Base-by-base conservation (phyloP, 2,888 invertebrate genomes). In the Agrochola macilenta region DNA sequence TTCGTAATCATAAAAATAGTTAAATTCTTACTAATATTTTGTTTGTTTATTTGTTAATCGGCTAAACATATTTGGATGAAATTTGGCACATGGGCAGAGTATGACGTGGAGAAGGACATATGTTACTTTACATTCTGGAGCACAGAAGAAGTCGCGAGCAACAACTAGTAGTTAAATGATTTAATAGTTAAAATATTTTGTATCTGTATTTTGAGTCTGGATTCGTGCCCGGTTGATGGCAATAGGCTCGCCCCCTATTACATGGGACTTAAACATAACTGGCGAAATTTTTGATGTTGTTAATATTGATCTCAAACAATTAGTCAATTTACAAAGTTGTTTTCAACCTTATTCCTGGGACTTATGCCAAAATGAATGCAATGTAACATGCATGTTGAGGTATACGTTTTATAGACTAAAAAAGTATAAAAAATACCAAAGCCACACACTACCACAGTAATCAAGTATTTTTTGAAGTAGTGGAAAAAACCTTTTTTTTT, bases 301-400 rank as follows among this genome's bases (percentile, higher is more conserved):
- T 23, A 26, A 54, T n/a, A n/a, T 54, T 52, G 52, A 77, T 63
- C 61, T 75, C 52, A 30, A 35, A 52, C 7, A 54, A 39, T 4
- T 52, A 75, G 20, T 65, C n/a, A 26, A 54, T 65, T 54, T 65
- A 2, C 1, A 46, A n/a, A n/a, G 11, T 39, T 14, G 1, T 11
- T 26, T 14, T 52, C 11, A 7, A 46, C 9, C 12, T 74, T 57
- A 35, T 46, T 17, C 5, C 39, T 46, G 4, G 30, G 11, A 46
- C 14, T 58, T 57, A n/a, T 58, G 20, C 9, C 3, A 8, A 26
- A 8, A 39, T 69, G 12, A 63, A 23, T 35, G 35, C 20, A 63
- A 35, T 35, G 63, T 14, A 64, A 69, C 69, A 26, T 61, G 20
- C 2, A 26, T 69, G 5, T 69, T 39, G 8, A 2, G 2, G 2